Evolutionary conservation across 2,888 invertebrate species (phyloP).

Genomic region (Apoda limacodes): DNA sequence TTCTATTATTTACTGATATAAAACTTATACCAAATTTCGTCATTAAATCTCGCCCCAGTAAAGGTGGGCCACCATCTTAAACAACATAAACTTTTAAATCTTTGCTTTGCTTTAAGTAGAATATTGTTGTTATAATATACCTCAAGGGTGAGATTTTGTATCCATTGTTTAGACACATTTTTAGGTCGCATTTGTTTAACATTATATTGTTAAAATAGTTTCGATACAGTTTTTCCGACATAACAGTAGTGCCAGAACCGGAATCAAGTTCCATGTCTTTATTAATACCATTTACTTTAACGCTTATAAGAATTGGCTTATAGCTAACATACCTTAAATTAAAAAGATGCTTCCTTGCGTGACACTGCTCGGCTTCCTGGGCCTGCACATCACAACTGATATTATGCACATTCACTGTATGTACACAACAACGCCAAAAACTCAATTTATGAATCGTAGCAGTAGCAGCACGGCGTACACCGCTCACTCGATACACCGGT

Average conservation of each 20-base stretch:
- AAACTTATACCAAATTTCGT: conserved; percentile 11
- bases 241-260: conserved; percentile 16
- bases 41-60: conserved; percentile 17
- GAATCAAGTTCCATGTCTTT: conserved; percentile 18
- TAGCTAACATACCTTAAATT: conserved; percentile 17
- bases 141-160: conserved; percentile 20
- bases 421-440: too few species aligned
- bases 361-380: too few species aligned
- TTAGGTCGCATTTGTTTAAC: conserved; percentile 10
- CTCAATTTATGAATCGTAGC: too few species aligned
- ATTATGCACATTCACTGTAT: too few species aligned
- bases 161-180: conserved; percentile 21
- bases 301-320: conserved; percentile 11
- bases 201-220: conserved; percentile 7
- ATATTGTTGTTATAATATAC: conserved; percentile 9
- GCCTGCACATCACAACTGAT: too few species aligned
- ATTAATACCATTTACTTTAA: conserved; percentile 5
- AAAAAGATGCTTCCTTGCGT: too few species aligned
- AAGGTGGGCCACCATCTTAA: conserved; percentile 18
- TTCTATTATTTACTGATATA: conserved; percentile 5
- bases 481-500: too few species aligned
- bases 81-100: conserved; percentile 18
- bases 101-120: conserved; percentile 8
- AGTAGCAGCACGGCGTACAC: too few species aligned
- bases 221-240: conserved; percentile 13